A percentile compares a stretch with the other conserved stretches of the same genome.
These are phyloP conservation scores for Mactra quadrangularis DNA, from an alignment of 1,140 invertebrate species.

Conservation along the genomic window DNA sequence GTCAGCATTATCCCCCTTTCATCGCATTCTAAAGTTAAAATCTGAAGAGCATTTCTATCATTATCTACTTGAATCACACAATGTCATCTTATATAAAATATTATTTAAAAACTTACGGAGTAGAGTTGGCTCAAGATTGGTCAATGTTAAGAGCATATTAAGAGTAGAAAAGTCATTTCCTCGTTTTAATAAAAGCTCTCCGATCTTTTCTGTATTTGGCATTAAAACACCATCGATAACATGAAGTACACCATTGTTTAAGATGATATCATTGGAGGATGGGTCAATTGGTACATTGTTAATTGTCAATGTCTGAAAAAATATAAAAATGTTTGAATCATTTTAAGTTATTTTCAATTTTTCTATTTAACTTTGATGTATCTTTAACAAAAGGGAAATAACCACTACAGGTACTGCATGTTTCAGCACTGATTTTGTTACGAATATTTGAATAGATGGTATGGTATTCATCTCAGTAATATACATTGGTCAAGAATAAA, in stretches of 20 bases:
- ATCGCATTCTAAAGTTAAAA: too few relatives aligned
- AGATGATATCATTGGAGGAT: conserved; percentile 16
- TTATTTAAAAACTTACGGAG: conserved; percentile 25
- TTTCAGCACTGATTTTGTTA: too few relatives aligned
- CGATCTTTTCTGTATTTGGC: conserved; percentile 24
- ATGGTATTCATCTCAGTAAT: too few relatives aligned
- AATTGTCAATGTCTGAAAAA: conserved; percentile 4
- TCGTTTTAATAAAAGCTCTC: conserved; percentile 23
- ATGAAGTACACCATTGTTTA: conserved; percentile 49
- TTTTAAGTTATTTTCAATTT: background rate
- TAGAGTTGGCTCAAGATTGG: conserved; percentile 8
- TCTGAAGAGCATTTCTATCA: too few relatives aligned
- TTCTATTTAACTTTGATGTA: background rate
- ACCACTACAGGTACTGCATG: too few relatives aligned
- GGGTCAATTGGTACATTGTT: background rate
- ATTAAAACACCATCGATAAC: conserved; percentile 23
- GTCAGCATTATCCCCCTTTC: too few relatives aligned
- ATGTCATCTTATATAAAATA: too few relatives aligned
- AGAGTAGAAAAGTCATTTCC: background rate
- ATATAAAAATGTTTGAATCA: background rate
- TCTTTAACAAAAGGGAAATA: too few relatives aligned
- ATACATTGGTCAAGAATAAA: too few relatives aligned
- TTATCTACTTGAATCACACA: too few relatives aligned
- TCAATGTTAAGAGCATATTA: conserved; percentile 28
- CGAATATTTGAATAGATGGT: too few relatives aligned